Conservation (phyloP, 2,113 vertebrate species). For the Thunnus thynnus region DNA sequence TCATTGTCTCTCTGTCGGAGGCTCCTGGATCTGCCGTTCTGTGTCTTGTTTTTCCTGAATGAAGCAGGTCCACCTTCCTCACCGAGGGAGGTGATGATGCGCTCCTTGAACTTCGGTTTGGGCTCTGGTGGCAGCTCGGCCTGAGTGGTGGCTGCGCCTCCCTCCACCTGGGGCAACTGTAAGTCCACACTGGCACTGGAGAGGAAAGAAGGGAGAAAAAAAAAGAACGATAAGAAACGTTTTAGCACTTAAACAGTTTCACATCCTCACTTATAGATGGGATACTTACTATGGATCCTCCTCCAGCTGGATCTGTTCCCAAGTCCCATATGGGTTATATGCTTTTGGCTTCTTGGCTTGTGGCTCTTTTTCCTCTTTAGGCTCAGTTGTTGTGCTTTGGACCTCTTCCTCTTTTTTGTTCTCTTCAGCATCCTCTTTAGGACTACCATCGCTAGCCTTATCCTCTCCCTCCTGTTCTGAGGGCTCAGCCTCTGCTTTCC, state of each 20-base stretch:
- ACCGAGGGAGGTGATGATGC: slow-evolving; percentile 93
- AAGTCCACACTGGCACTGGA: slow-evolving; percentile 90
- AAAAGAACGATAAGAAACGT: neutral
- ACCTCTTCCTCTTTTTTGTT: slow-evolving; percentile 33
- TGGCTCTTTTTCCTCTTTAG: slow-evolving; percentile 6
- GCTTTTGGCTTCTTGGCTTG: slow-evolving; percentile 63
- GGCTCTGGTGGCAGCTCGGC: slow-evolving; percentile 80
- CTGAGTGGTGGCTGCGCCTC: slow-evolving; percentile 45
- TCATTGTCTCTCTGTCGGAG: slow-evolving; percentile 91
- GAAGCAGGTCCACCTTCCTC: slow-evolving; percentile 84
- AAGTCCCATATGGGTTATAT: slow-evolving; percentile 89
- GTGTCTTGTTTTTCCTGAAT: slow-evolving; percentile 93
- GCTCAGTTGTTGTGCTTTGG: slow-evolving; percentile 23
- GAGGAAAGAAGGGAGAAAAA: slow-evolving; percentile 1
- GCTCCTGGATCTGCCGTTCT: slow-evolving; percentile 93
- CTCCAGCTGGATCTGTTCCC: slow-evolving; percentile 88
- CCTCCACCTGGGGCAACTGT: slow-evolving; percentile 89
- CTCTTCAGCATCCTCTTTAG: slow-evolving; percentile 30
- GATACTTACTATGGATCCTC: slow-evolving; percentile 88
- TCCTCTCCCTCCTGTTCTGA: slow-evolving; percentile 59
- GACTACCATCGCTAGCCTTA: slow-evolving; percentile 22
- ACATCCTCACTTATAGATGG: too few relatives aligned
- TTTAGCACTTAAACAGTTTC: neutral
- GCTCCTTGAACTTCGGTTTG: slow-evolving; percentile 92
- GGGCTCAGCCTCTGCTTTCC: slow-evolving; percentile 58